These are phyloP conservation scores for Lemur catta DNA, from an alignment of 2,797 vertebrate genomes.

Conservation along the genomic window DNA sequence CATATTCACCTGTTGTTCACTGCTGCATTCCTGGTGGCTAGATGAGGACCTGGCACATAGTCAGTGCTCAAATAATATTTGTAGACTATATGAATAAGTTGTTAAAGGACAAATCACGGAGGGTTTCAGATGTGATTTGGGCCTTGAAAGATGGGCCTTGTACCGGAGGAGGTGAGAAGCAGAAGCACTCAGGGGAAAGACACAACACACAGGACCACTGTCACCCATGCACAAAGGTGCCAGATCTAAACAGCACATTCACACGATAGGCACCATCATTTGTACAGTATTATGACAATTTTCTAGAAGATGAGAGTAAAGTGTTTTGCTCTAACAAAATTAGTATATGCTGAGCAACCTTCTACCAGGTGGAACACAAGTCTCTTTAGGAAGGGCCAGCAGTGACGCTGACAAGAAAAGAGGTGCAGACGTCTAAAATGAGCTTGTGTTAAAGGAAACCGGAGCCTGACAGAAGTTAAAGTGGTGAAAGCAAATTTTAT, in stretches of 20 bases:
- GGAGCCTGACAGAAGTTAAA: background rate
- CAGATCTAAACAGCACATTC: background rate
- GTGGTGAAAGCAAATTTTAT: background rate
- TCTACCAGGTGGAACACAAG: background rate
- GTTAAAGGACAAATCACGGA: background rate
- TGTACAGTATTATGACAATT: background rate
- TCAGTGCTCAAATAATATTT: background rate
- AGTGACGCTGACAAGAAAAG: background rate
- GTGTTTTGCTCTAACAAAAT: background rate
- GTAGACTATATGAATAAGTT: background rate
- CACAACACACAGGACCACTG: background rate
- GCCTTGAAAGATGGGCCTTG: background rate
- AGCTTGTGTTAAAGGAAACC: background rate
- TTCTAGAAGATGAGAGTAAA: background rate
- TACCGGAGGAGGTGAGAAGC: background rate
- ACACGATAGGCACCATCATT: background rate
- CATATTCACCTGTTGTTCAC: background rate
- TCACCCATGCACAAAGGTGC: rapidly evolving
- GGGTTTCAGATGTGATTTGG: background rate
- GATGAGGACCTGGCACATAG: no score
- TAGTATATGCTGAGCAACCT: background rate
- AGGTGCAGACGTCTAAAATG: background rate
- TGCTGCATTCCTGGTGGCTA: background rate
- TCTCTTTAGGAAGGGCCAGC: background rate
- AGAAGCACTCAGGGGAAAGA: background rate